Evolutionary conservation across 2,888 invertebrate species (phyloP).

Genomic region (Synergus laeviventris): DNA sequence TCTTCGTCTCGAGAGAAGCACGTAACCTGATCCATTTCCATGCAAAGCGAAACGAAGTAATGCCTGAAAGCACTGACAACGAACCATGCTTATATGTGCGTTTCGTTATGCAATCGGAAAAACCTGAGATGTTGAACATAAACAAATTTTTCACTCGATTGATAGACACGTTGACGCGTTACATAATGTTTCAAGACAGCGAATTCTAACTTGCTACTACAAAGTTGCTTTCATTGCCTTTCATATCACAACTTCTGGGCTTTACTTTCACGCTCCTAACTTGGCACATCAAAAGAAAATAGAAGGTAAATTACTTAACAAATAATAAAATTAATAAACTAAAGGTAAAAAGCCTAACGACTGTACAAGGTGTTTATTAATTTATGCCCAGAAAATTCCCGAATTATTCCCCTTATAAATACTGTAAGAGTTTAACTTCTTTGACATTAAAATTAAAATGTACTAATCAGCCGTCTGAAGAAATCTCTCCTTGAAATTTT

Average conservation of each 20-base stretch:
- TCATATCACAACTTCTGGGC: conserved; percentile 23
- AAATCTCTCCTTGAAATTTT: neutral
- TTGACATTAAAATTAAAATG: neutral
- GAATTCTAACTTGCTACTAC: conserved; percentile 17
- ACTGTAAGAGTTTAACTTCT: no score
- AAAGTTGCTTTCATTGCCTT: conserved; percentile 15
- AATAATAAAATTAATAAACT: neutral
- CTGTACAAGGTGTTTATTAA: neutral
- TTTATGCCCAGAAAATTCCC: neutral
- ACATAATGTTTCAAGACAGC: conserved; percentile 32
- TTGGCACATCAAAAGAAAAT: neutral
- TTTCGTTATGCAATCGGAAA: conserved; percentile 28
- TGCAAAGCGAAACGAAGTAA: conserved; percentile 27
- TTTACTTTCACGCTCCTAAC: conserved; percentile 20
- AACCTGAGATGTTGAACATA: conserved; percentile 23
- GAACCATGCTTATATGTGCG: neutral
- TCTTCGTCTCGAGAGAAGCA: conserved; percentile 6
- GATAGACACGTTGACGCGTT: conserved; percentile 25
- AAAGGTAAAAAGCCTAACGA: neutral
- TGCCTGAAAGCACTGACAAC: conserved; percentile 18
- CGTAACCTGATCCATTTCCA: conserved; percentile 14
- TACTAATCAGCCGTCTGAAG: neutral
- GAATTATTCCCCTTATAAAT: no score
- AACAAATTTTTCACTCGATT: conserved; percentile 22
- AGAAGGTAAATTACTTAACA: neutral